Evolutionary conservation across 2,888 invertebrate species (phyloP), one percentile per base, ranked within the genome.

Genomic region (Zygaena filipendulae): DNA sequence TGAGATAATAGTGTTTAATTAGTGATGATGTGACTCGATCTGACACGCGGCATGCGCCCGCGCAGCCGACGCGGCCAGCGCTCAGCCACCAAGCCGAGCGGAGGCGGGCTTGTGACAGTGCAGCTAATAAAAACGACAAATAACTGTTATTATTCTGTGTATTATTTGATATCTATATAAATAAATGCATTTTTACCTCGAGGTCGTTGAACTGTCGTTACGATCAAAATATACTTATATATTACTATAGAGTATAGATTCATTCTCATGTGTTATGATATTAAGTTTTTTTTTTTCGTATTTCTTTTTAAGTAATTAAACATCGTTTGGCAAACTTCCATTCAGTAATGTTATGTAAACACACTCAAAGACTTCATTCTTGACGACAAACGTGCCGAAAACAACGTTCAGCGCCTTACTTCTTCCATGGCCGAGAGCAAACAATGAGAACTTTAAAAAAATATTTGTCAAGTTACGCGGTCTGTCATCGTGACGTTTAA

Each of bases 401-500:
- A 32, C 35, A 49, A 43, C n/a, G n/a, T n/a, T n/a, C n/a, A n/a
- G n/a, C n/a, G n/a, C n/a, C n/a, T n/a, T n/a, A n/a, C n/a, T n/a
- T n/a, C n/a, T n/a, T n/a, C n/a, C n/a, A n/a, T n/a, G 32, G 39
- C 52, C 45, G 45, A 43, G 40, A 36, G 32, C 35, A 49, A 43
- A 44, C 34, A 40, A 40, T 31, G 32, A 31, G 25, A 21, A 32
- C 26, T 33, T 32, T 31, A 38, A 40, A 43, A 50, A 41, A 36
- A 25, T 36, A 36, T 39, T 43, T 48, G 44, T 43, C 45, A 43
- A 40, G 41, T 46, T 43, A 36, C 33, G 32, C 25, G 30, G 43
- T n/a, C 46, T 51, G 50, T 58, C 52, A 50, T 41, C 40, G 35
- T 56, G 52, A 53, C 52, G 49, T 55, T 53, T 56, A 44, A 28